Base-by-base conservation (phyloP, 1,140 invertebrate genomes). In the Drosophila mojavensis region DNA sequence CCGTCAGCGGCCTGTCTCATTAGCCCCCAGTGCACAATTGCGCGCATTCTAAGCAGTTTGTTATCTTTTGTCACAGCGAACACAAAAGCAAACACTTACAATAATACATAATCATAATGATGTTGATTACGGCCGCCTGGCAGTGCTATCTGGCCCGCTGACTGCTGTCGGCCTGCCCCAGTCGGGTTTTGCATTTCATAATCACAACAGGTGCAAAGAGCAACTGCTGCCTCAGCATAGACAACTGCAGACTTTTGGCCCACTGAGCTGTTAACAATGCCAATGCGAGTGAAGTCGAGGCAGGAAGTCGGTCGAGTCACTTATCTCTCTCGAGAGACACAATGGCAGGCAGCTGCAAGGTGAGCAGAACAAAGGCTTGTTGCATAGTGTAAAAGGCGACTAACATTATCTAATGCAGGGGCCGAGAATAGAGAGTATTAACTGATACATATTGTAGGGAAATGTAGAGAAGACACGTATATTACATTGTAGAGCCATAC, bases 1-100 rank as follows among this genome's bases (percentile, higher is more conserved):
- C 81, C 81, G 82, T 81, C 79, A 81, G 70, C 58, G 59, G 60
- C 50, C 68, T 69, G 83, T 85, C 82, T 88, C 79, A 85, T 85
- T 85, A 85, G 82, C 71, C 33, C 33, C 59, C 79, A 60, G 62
- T 70, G 68, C 68, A 69, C 36, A 39, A 82, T 75, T 81, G 75
- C 75, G 64, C 77, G 78, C 81, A 85, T 81, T 85, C 79, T 79
- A 70, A 86, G 75, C 55, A 81, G 59, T 67, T 78, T 72, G 45
- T 58, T 64, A 64, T 69, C 63, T 74, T 69, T 74, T 74, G 65
- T 69, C 58, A 56, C 68, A 56, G 65, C 33, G 39, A 47, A 68
- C 54, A 67, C 65, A 51, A 77, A 67, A 47, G 54, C 72, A 39
- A 45, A 64, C 56, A 61, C 45, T 33, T 53, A 67, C 72, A 65